Evolutionary conservation across 1,140 invertebrate species (phyloP), one percentile per base, ranked within the genome.

Genomic region (Formica selysi): DNA sequence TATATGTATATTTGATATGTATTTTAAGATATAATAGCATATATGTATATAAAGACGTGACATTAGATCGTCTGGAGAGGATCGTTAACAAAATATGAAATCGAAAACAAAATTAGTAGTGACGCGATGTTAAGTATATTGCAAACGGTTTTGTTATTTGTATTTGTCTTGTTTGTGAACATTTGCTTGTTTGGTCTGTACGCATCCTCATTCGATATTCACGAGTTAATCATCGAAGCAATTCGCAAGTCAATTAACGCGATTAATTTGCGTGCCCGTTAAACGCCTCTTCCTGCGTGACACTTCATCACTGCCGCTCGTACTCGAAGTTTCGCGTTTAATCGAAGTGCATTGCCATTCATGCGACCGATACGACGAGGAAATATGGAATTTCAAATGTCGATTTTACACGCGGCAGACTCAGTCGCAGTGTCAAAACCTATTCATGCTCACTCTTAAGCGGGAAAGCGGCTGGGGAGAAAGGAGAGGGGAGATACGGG

Each of bases 311-410:
- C 44, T 51, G 32, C 22, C 48, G 70, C 22, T 71, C 38, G 54
- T 54, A 57, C 26, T 67, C 41, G 13, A 41, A 57, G 48, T 44
- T 61, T 48, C 51, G n/a, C 38, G 51, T 61, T 11, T 54, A 32
- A 61, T n/a, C 61, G 38, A 13, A 44, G n/a, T 38, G 48, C 64
- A 3, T 57, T 10, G 61, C 7, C n/a, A 79, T 85, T 85, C 61
- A 78, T 38, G 48, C 29, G 29, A 1, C 4, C 13, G 32, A 44
- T 70, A 44, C 16, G 67, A 59, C 22, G 65, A 44, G 48, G 38
- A 78, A 85, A 78, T 85, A 78, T 78, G 44, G 61, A 85, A 85
- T 65, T 85, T 78, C 61, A 85, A 32, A 85, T 67, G 81, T 65
- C 81, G 73, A 85, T 85, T 78, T 78, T 85, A 78, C 51, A 54